Percentiles rank a stretch among this genome's conserved stretches.
Conservation (phyloP, 2,797 vertebrate genomes). For the Threskiornis aethiopicus region DNA sequence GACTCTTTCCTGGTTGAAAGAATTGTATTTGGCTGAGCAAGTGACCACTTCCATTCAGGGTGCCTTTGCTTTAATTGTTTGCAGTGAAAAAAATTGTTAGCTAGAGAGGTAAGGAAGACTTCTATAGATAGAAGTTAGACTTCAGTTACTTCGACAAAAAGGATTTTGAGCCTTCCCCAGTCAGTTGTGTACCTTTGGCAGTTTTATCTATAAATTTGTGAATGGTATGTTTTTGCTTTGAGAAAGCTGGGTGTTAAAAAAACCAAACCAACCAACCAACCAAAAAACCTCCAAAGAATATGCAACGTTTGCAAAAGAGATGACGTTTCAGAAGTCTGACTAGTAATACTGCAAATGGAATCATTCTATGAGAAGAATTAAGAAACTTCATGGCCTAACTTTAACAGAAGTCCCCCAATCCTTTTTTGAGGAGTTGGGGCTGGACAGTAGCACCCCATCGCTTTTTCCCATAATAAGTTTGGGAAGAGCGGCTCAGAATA, state of each 20-base stretch:
- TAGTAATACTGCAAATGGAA: neutral
- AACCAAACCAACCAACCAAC: neutral
- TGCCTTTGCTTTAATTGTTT: neutral
- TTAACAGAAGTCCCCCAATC: neutral
- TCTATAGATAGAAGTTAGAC: neutral
- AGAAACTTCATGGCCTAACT: neutral
- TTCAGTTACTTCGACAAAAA: neutral
- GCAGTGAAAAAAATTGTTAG: neutral
- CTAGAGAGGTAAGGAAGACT: neutral
- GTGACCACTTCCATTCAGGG: neutral
- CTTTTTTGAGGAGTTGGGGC: neutral
- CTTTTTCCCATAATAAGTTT: neutral
- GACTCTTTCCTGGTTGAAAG: neutral
- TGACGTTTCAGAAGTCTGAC: neutral
- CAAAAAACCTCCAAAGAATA: neutral
- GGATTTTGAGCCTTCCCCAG: neutral
- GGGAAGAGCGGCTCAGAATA: neutral
- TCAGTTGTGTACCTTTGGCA: neutral
- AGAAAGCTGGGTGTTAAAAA: neutral
- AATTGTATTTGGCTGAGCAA: neutral
- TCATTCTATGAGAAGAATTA: neutral
- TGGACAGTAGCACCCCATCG: accelerated
- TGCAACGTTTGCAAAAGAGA: neutral
- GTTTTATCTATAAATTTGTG: neutral
- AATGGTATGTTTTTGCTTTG: neutral